Conservation (phyloP, 2,113 vertebrate species). For the Muntiacus muntjak region DNA sequence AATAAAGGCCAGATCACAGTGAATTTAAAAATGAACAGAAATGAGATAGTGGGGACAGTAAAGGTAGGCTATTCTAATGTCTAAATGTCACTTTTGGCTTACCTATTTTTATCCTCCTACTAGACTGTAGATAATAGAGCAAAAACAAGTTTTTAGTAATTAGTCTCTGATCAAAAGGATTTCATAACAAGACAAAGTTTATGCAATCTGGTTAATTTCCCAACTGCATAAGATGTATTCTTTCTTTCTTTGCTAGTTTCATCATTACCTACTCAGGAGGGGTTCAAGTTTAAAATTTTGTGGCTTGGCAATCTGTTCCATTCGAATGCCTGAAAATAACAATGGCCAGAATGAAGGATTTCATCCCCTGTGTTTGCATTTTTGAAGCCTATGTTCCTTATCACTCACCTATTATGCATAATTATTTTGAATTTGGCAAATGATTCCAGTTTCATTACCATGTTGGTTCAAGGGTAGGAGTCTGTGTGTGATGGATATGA, state of each 20-base stretch:
- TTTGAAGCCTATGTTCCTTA: not conserved
- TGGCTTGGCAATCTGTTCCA: not conserved
- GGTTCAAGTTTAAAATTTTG: not conserved
- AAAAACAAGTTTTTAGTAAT: not conserved
- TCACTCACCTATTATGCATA: not conserved
- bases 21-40: not conserved
- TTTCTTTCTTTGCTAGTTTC: constrained; percentile 24
- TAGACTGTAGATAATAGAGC: not conserved
- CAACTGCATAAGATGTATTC: not conserved
- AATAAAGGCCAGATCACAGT: not conserved
- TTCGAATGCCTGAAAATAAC: not conserved
- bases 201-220: not conserved
- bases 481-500: not conserved
- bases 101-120: not conserved
- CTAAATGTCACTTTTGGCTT: not conserved
- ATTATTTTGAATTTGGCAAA: not conserved
- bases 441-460: not conserved
- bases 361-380: not conserved
- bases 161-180: not conserved
- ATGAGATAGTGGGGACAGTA: not conserved
- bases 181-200: not conserved
- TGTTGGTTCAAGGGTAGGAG: not conserved
- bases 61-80: not conserved
- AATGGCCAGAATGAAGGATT: not conserved
- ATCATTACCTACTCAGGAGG: not conserved